These are phyloP conservation scores for Branchellion lobata DNA, from an alignment of 2,888 invertebrate genomes.

Conservation along the genomic window DNA sequence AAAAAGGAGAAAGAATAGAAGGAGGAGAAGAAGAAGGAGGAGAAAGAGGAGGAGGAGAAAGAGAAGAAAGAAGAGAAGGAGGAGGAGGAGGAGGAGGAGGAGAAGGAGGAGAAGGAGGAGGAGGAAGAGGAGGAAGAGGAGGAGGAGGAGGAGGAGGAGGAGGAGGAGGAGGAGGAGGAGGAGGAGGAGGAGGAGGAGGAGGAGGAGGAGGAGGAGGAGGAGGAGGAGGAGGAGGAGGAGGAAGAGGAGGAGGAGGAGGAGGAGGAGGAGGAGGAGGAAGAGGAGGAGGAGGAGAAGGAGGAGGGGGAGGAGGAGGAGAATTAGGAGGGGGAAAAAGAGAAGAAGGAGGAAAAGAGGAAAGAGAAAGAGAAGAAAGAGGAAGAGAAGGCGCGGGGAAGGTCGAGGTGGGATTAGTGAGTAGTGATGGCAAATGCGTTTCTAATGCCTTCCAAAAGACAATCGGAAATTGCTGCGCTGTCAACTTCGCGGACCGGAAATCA, in stretches of 20 bases:
- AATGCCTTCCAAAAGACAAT: slow-evolving; percentile 2
- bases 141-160: no score
- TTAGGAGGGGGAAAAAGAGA: not conserved
- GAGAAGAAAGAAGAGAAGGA: no score
- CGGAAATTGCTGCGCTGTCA: not conserved
- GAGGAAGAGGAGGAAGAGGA: no score
- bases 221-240: slow-evolving; percentile 8
- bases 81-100: no score
- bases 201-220: no score
- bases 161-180: no score
- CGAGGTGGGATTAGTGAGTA: not conserved
- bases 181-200: no score
- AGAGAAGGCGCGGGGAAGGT: not conserved
- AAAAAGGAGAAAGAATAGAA: no score
- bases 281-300: not conserved
- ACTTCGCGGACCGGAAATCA: not conserved
- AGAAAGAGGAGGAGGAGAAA: no score
- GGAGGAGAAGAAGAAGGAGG: no score
- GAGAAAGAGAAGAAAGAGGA: not conserved
- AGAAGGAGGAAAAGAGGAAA: not conserved
- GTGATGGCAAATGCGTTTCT: not conserved
- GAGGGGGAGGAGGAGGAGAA: not conserved
- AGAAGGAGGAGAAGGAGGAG: no score
- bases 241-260: slow-evolving; percentile 14
- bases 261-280: slow-evolving; percentile 2